Conservation (phyloP, 2,797 vertebrate genomes). For the Oceanodroma leucorhoa region DNA sequence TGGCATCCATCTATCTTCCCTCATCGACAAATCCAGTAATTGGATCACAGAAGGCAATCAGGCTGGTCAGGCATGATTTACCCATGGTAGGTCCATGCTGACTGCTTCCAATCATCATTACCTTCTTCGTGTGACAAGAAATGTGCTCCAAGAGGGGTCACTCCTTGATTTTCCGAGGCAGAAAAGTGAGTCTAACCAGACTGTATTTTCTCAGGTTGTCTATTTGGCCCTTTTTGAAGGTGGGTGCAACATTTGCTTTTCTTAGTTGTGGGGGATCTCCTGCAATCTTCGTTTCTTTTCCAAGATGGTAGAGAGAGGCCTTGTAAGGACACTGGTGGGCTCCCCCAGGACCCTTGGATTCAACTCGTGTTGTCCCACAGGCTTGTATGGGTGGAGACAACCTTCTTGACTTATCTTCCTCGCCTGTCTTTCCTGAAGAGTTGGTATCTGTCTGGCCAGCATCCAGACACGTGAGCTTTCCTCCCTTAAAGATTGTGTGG, state of each 20-base stretch:
- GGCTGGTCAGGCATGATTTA: neutral
- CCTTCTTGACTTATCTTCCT: neutral
- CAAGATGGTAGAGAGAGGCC: neutral
- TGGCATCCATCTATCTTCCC: neutral
- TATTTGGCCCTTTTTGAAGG: neutral
- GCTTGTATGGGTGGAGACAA: neutral
- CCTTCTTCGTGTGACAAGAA: neutral
- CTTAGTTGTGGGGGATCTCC: neutral
- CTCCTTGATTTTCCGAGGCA: neutral
- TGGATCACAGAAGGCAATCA: neutral
- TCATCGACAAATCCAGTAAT: neutral
- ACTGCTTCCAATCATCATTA: neutral
- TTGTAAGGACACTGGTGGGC: neutral
- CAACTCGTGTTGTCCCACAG: rapidly evolving
- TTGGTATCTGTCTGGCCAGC: neutral
- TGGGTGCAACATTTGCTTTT: neutral
- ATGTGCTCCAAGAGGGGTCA: neutral
- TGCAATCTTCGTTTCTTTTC: neutral
- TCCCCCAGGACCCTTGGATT: neutral
- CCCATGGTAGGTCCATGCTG: neutral
- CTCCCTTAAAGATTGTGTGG: neutral
- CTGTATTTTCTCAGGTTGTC: neutral
- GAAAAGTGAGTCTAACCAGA: neutral
- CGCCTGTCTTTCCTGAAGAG: neutral
- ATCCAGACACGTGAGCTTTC: neutral